Percentiles rank a stretch among this genome's conserved stretches.
These are phyloP conservation scores for Montipora capricornis DNA, from an alignment of 64 coral and sea anemone genomes.

Conservation along the genomic window DNA sequence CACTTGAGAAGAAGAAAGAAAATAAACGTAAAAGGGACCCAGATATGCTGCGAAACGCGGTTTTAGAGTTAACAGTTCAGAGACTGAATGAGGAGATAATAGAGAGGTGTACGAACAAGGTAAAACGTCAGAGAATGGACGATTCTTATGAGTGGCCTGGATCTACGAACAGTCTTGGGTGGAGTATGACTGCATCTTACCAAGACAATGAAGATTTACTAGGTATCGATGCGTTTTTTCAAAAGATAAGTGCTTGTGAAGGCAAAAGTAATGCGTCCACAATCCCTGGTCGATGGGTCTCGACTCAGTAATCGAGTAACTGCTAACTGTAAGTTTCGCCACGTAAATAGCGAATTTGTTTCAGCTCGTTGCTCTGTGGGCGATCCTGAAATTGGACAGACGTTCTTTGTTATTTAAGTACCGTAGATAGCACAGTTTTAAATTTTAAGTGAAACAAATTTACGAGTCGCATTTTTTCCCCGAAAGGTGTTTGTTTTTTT, in stretches of 20 bases:
- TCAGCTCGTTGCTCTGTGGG: no score
- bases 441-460: no score
- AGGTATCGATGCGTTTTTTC: slow-evolving; percentile 99
- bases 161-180: slow-evolving; percentile 62
- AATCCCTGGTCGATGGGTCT: neutral
- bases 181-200: slow-evolving; percentile 88
- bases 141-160: slow-evolving; percentile 90
- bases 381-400: no score
- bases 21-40: slow-evolving; percentile 85
- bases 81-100: slow-evolving; percentile 98
- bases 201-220: slow-evolving; percentile 93
- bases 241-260: slow-evolving; percentile 78
- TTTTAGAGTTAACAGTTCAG: slow-evolving; percentile 88
- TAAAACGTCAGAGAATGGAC: slow-evolving; percentile 75
- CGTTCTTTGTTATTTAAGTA: no score
- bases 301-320: neutral
- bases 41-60: slow-evolving; percentile 91
- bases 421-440: no score
- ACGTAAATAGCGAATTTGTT: no score
- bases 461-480: neutral
- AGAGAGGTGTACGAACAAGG: slow-evolving; percentile 88
- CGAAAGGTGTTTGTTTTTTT: neutral
- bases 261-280: neutral
- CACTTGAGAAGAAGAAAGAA: slow-evolving; percentile 84
- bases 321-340: no score